These are phyloP conservation scores for Tetrapedia diversipes DNA, from an alignment of 2,888 invertebrate species.

Conservation along the genomic window DNA sequence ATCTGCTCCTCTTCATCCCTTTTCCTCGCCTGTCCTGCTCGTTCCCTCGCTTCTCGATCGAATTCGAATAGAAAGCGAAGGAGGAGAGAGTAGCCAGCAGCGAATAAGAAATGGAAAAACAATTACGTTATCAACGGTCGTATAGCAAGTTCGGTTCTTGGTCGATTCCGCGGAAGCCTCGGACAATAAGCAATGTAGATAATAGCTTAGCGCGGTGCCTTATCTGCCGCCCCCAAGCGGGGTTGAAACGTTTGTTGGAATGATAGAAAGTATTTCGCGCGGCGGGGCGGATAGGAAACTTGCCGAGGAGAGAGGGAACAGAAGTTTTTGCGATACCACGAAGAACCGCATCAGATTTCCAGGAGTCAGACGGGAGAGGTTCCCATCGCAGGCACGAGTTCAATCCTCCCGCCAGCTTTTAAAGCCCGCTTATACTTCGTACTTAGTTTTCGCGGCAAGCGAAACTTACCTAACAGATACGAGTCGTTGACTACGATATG, in stretches of 20 bases:
- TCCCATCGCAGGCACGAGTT: conserved; percentile 59
- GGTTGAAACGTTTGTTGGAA: conserved; percentile 47
- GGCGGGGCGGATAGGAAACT: conserved; percentile 52
- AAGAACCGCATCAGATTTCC: conserved; percentile 68
- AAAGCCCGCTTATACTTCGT: conserved; percentile 69
- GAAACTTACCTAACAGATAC: conserved; percentile 68
- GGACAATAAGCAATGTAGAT: conserved; percentile 65
- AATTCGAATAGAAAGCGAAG: too few species aligned
- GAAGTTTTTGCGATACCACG: conserved; percentile 69
- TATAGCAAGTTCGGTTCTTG: conserved; percentile 35
- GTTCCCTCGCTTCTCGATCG: not conserved
- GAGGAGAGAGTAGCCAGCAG: not conserved
- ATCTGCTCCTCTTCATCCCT: not conserved
- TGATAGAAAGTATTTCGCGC: conserved; percentile 64
- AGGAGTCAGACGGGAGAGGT: conserved; percentile 52
- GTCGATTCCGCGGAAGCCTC: conserved; percentile 50
- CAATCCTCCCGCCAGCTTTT: conserved; percentile 61
- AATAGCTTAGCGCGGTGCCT: conserved; percentile 49
- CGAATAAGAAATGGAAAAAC: conserved; percentile 49
- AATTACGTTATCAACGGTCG: conserved; percentile 49
- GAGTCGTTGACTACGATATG: conserved; percentile 67
- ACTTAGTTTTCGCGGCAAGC: conserved; percentile 63
- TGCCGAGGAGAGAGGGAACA: conserved; percentile 32
- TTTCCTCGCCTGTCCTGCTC: not conserved
- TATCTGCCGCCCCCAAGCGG: conserved; percentile 40